Base-by-base conservation (phyloP, 2,888 invertebrate genomes). In the Allolobophora icterica region DNA sequence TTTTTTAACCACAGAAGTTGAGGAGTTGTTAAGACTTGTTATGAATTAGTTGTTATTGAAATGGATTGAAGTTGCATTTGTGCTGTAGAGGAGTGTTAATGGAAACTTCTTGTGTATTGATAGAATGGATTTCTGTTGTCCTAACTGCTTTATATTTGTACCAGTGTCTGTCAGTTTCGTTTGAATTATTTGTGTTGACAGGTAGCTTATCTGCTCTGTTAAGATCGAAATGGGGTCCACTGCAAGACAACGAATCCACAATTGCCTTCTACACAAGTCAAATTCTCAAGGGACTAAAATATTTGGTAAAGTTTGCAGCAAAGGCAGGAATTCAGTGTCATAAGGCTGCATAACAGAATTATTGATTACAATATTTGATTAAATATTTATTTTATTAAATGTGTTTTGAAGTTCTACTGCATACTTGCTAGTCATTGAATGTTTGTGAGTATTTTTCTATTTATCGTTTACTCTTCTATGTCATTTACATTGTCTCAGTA, bases 191-290 rank as follows among this genome's bases (percentile, higher is more conserved):
- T 35, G 19, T 87, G 87, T 87, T 87, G 34, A 93, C 94, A 96
- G 97, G 97, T 89, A 99, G 99, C 91, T 96, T 99, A 52, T 99
- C 99, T 33, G 98, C 98, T 34, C 96, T 99, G 90, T 95, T 99
- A 30, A 94, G 98, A 92, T 97, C 97, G 45, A 99, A 99, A 95
- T 99, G 99, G 99, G 99, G 99, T 2, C 99, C 99, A 0, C 96
- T 99, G 35, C 98, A 98, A 95, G 99, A 99, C 45, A 99, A 98
- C 95, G 99, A 99, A 95, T 97, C 97, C 1, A 98, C 99, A 0
- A 99, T 99, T 95, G 97, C 98, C 24, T 98, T 97, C 95, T 99
- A 99, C 95, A 99, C 99, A 0, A 97, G 98, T 95, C 99, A 99
- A 96, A 99, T 99, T 94, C 96, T 99, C 90, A 98, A 99, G 96